Percentiles rank a stretch among this genome's conserved stretches.
These are phyloP conservation scores for Drosophila cardini DNA, from an alignment of 1,140 invertebrate genomes.

Conservation along the genomic window DNA sequence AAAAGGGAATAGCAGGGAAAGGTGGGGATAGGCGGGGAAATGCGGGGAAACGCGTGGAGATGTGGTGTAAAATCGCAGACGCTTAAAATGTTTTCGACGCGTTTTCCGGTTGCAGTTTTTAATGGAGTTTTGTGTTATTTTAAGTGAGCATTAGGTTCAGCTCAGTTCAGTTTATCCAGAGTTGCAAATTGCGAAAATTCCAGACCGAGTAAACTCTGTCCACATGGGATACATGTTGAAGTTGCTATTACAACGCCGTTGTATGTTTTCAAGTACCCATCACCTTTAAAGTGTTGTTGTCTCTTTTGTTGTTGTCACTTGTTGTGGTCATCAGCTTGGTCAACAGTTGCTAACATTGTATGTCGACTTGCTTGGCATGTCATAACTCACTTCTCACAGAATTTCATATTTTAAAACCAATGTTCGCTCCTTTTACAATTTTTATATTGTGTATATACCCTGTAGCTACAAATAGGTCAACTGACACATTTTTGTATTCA, in stretches of 20 bases:
- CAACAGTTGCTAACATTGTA: slow-evolving; percentile 50
- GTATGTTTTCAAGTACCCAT: slow-evolving; percentile 41
- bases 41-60: slow-evolving; percentile 2
- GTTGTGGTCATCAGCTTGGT: slow-evolving; percentile 33
- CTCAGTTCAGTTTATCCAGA: background rate
- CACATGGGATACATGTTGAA: slow-evolving; percentile 32
- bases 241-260: slow-evolving; percentile 23
- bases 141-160: slow-evolving; percentile 69
- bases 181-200: background rate
- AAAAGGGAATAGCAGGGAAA: slow-evolving; percentile 21
- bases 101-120: slow-evolving; percentile 76
- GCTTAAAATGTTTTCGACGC: slow-evolving; percentile 77
- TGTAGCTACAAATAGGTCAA: background rate
- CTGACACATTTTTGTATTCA: too few relatives aligned
- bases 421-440: background rate
- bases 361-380: slow-evolving; percentile 28
- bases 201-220: slow-evolving; percentile 3
- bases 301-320: background rate
- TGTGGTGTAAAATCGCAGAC: slow-evolving; percentile 64
- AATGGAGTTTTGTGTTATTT: slow-evolving; percentile 82
- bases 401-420: slow-evolving; percentile 24
- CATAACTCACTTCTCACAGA: slow-evolving; percentile 46
- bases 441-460: background rate
- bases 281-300: slow-evolving; percentile 18
- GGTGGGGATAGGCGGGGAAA: slow-evolving; percentile 1